These are phyloP conservation scores for Lethenteron camtschaticum DNA, from an alignment of 2,113 vertebrate genomes.

Conservation along the genomic window DNA sequence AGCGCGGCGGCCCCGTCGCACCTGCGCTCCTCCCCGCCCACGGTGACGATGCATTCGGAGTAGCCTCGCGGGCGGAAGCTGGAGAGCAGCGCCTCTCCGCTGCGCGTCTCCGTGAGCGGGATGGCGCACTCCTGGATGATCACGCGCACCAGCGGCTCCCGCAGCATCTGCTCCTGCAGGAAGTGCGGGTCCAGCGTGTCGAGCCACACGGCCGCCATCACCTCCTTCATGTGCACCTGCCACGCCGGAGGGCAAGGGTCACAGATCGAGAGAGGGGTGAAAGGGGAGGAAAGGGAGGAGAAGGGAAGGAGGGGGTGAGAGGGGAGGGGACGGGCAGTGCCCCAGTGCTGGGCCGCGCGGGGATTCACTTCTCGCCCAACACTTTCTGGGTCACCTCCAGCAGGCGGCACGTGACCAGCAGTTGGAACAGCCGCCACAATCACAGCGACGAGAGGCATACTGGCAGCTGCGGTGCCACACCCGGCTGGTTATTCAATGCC, in stretches of 20 bases:
- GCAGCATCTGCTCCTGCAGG: slow-evolving; percentile 68
- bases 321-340: no score
- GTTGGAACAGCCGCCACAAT: no score
- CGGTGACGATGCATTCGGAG: slow-evolving; percentile 85
- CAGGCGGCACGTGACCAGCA: no score
- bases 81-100: slow-evolving; percentile 55
- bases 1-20: slow-evolving; percentile 15
- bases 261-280: no score
- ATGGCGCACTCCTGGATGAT: slow-evolving; percentile 65
- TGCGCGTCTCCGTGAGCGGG: slow-evolving; percentile 41
- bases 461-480: neutral
- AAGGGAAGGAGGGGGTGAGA: no score
- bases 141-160: slow-evolving; percentile 69
- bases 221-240: slow-evolving; percentile 88
- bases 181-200: slow-evolving; percentile 59
- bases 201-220: slow-evolving; percentile 77
- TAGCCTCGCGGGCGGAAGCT: slow-evolving; percentile 89
- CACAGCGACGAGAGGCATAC: no score
- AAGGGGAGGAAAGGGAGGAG: no score
- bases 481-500: neutral
- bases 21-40: slow-evolving; percentile 75
- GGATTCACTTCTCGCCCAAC: no score
- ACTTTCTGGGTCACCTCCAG: no score
- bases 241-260: no score
- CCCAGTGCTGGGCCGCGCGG: no score